Percentiles rank a stretch among this genome's conserved stretches.
Conservation (phyloP, 2,797 vertebrate genomes). For the Chiloscyllium punctatum region DNA sequence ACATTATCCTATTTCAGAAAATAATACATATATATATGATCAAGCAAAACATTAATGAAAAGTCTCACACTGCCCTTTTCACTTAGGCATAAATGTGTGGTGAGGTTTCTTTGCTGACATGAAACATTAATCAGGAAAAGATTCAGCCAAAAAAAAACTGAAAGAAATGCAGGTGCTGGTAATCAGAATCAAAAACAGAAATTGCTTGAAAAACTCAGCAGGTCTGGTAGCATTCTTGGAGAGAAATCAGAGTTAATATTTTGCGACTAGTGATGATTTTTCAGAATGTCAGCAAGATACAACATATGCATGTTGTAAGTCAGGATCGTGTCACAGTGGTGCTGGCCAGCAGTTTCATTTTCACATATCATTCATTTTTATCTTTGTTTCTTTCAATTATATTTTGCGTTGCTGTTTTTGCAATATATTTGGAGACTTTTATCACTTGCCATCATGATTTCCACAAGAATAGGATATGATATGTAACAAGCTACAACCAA, state of each 20-base stretch:
- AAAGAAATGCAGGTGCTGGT: too few species aligned
- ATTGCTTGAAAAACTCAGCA: too few species aligned
- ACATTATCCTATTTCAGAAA: conserved; percentile 7
- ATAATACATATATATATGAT: not conserved
- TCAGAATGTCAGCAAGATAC: too few species aligned
- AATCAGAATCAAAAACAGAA: too few species aligned
- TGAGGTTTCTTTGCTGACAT: too few species aligned
- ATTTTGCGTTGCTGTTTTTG: not conserved
- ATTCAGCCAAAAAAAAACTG: too few species aligned
- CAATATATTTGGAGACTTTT: too few species aligned
- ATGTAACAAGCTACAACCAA: not conserved
- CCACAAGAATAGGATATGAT: not conserved
- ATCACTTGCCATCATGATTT: not conserved
- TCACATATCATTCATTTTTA: not conserved
- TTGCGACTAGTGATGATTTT: too few species aligned
- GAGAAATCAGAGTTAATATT: too few species aligned
- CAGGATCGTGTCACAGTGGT: too few species aligned
- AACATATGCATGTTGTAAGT: too few species aligned
- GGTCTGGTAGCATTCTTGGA: too few species aligned
- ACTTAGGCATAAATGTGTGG: not conserved
- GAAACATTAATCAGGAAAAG: not conserved
- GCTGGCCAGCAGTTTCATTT: not conserved
- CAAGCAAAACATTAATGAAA: not conserved
- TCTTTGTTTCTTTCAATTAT: not conserved
- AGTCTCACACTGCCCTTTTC: not conserved